These are phyloP conservation scores for Drosophila borealis DNA, from an alignment of 2,888 invertebrate species.

Conservation along the genomic window DNA sequence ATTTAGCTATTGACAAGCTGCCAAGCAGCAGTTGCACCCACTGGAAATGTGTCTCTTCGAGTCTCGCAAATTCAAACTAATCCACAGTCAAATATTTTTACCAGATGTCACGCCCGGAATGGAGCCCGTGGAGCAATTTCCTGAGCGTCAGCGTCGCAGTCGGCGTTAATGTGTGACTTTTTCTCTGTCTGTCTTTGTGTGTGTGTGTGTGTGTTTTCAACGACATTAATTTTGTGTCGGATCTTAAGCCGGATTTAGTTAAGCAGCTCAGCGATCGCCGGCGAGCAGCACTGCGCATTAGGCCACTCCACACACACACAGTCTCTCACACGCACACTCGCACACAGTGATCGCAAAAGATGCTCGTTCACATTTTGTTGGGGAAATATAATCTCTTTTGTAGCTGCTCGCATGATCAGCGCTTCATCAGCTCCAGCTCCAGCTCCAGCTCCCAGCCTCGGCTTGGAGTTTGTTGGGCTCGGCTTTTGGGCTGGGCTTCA, in stretches of 20 bases:
- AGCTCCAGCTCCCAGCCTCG: constrained; percentile 19
- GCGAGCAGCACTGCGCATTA: constrained; percentile 64
- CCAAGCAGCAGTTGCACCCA: constrained; percentile 4
- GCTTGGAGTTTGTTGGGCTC: constrained; percentile 3
- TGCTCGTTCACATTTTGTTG: constrained; percentile 74
- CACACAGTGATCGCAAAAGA: constrained; percentile 17
- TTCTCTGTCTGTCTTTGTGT: constrained; percentile 65
- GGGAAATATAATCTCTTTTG: constrained; percentile 83
- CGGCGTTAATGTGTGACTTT: constrained; percentile 82
- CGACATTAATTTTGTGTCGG: constrained; percentile 84
- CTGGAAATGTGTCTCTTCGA: constrained; percentile 42
- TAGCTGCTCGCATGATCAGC: constrained; percentile 80
- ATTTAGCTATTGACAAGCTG: constrained; percentile 55
- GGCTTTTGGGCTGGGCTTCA: constrained; percentile 28
- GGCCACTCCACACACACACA: constrained; percentile 46
- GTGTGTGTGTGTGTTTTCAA: too few relatives aligned
- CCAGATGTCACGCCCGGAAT: background rate
- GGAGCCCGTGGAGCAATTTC: constrained; percentile 57
- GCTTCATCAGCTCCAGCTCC: constrained; percentile 63
- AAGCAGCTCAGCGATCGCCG: constrained; percentile 83
- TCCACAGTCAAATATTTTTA: constrained; percentile 75
- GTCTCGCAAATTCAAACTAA: constrained; percentile 72
- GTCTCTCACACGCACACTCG: constrained; percentile 12
- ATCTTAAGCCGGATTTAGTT: constrained; percentile 85
- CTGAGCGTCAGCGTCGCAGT: constrained; percentile 65